Conservation (phyloP, 2,888 invertebrate species). For the Petrolisthes manimaculis region DNA sequence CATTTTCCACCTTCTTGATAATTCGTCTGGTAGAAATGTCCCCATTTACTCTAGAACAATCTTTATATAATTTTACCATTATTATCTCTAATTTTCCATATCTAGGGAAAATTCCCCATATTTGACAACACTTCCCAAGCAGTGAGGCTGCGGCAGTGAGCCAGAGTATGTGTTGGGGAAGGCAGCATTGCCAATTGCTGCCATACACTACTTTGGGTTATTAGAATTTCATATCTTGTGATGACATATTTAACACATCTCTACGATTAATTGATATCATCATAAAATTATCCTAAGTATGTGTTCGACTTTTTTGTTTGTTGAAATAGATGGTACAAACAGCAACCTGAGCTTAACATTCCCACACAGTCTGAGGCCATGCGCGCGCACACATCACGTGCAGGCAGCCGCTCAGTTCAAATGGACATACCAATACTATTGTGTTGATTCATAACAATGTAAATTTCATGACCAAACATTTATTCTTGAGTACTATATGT, state of each 20-base stretch:
- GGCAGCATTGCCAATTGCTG: background rate
- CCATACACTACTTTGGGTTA: background rate
- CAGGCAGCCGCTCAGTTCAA: conserved; percentile 18
- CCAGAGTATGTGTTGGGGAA: background rate
- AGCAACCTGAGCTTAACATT: conserved; percentile 20
- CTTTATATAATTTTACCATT: too few species aligned
- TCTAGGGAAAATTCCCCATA: too few species aligned
- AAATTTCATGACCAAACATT: too few species aligned
- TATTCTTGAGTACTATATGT: too few species aligned
- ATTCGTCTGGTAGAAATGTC: too few species aligned
- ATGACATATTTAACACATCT: background rate
- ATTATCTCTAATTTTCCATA: too few species aligned
- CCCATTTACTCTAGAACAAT: too few species aligned
- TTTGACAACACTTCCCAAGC: background rate
- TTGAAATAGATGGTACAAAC: background rate
- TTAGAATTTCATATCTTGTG: background rate
- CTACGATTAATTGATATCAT: background rate
- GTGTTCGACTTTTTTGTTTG: background rate
- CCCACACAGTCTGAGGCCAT: background rate
- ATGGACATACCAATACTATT: background rate
- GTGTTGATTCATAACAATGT: too few species aligned
- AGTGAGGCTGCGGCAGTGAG: background rate
- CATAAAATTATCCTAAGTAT: background rate
- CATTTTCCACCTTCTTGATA: too few species aligned
- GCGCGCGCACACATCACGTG: conserved; percentile 38